Percentiles rank a stretch among this genome's conserved stretches.
phyloP scores from a whole-genome alignment of 2,888 invertebrate genomes.

The Chrysolina haemoptera region DNA sequence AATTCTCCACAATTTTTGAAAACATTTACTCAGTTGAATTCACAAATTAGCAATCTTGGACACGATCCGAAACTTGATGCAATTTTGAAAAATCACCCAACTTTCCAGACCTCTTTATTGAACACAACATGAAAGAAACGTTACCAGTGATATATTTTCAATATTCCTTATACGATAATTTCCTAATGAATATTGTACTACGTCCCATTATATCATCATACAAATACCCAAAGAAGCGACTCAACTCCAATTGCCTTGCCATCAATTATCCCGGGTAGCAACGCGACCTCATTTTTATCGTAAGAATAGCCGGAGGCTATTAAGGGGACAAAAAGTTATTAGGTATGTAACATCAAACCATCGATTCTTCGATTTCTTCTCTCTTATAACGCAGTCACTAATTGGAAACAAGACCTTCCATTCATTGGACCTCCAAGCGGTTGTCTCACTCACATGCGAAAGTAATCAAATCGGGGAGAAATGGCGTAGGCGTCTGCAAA shows the following conservation, averaged over 20 bases:
- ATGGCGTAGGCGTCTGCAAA: background rate
- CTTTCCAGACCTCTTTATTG: too few relatives aligned
- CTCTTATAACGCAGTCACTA: slow-evolving; percentile 11
- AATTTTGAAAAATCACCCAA: too few relatives aligned
- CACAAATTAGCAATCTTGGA: too few relatives aligned
- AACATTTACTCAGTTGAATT: too few relatives aligned
- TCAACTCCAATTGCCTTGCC: background rate
- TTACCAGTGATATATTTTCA: too few relatives aligned
- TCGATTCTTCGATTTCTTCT: background rate
- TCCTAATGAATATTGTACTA: too few relatives aligned
- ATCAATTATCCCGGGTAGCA: background rate
- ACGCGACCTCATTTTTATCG: background rate
- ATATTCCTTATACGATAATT: too few relatives aligned
- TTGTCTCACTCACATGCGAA: background rate
- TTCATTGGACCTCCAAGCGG: background rate
- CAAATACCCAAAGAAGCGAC: background rate
- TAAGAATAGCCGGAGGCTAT: slow-evolving; percentile 4
- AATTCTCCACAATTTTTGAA: too few relatives aligned
- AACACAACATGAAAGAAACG: too few relatives aligned
- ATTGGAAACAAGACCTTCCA: slow-evolving; percentile 19
- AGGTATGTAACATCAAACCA: slow-evolving; percentile 11
- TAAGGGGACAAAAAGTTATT: slow-evolving; percentile 1
- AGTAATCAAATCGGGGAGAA: slow-evolving; percentile 5
- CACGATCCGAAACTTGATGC: too few relatives aligned
- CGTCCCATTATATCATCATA: background rate